A percentile compares a stretch with the other conserved stretches of the same genome.
phyloP scores from a whole-genome alignment of 2,888 invertebrate genomes.

The Aproaerema taeniolella region DNA sequence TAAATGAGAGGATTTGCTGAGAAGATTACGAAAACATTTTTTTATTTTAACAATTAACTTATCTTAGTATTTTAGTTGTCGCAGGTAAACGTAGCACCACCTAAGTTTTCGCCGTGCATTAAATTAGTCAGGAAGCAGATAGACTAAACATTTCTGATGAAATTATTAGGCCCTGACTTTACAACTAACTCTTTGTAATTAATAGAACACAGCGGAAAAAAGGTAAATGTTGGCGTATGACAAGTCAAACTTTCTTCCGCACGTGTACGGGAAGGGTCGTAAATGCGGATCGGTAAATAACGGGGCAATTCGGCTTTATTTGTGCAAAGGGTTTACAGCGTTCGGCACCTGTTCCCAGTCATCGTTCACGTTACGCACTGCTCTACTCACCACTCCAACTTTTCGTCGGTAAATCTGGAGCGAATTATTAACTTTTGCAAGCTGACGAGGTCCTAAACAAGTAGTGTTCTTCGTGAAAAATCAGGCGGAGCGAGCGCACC shows the following conservation, averaged over 20 bases:
- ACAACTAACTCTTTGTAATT: no score
- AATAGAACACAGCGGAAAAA: no score
- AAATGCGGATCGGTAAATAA: constrained; percentile 16
- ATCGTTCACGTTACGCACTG: constrained; percentile 7
- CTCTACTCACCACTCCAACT: constrained; percentile 19
- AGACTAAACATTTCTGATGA: no score
- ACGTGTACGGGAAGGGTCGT: constrained; percentile 9
- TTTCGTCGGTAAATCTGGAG: constrained; percentile 15
- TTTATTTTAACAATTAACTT: no score
- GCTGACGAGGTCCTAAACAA: constrained; percentile 27
- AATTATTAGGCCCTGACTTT: no score
- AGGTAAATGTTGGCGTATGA: background rate
- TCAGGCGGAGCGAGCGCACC: constrained; percentile 29
- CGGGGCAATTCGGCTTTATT: constrained; percentile 11
- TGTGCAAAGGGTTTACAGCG: constrained; percentile 14
- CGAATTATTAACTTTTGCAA: constrained; percentile 22
- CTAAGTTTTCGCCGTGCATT: no score
- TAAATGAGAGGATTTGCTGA: no score
- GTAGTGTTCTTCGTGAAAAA: constrained; percentile 32
- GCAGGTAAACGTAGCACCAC: no score
- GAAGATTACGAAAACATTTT: no score
- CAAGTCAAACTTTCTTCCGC: background rate
- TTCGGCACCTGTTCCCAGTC: constrained; percentile 16
- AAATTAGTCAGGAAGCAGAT: no score
- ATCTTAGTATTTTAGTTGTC: no score